phyloP scores from a whole-genome alignment of 2,888 invertebrate genomes.

The Catocala sponsa region DNA sequence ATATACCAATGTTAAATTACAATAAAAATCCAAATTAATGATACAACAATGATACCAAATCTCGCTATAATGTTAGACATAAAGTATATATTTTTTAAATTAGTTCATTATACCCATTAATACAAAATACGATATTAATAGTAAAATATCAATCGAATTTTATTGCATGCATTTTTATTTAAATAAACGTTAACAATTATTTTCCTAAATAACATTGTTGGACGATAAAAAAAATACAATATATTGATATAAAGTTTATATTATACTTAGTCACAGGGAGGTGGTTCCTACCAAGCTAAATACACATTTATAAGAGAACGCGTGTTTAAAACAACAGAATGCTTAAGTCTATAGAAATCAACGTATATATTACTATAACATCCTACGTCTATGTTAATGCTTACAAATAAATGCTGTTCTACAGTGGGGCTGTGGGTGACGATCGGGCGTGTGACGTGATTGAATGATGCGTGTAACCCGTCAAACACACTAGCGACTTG shows the following conservation, averaged over 20 bases:
- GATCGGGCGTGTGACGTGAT: constrained; percentile 12
- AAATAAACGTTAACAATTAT: constrained; percentile 78
- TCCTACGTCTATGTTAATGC: constrained; percentile 82
- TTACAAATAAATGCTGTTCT: constrained; percentile 85
- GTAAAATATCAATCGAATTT: constrained; percentile 83
- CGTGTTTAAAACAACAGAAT: constrained; percentile 76
- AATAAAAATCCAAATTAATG: constrained; percentile 66
- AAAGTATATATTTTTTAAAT: constrained; percentile 58
- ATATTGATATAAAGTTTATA: constrained; percentile 51
- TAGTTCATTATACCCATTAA: constrained; percentile 61
- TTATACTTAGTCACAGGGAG: constrained; percentile 48
- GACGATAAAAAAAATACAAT: constrained; percentile 62
- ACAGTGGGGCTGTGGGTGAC: constrained; percentile 67
- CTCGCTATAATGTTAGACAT: constrained; percentile 74
- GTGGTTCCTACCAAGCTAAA: constrained; percentile 44
- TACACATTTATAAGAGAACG: constrained; percentile 65
- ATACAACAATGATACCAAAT: constrained; percentile 77
- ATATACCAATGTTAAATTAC: constrained; percentile 75
- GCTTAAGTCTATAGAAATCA: constrained; percentile 84
- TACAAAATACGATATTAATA: constrained; percentile 68
- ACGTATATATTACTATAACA: constrained; percentile 88
- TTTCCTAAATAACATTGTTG: constrained; percentile 76
- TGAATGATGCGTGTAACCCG: constrained; percentile 12
- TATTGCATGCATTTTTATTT: constrained; percentile 81
- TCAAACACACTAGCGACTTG: constrained; percentile 3